Evolutionary conservation across 2,888 invertebrate genomes (phyloP).

Genomic region (Cotesia congregata): DNA sequence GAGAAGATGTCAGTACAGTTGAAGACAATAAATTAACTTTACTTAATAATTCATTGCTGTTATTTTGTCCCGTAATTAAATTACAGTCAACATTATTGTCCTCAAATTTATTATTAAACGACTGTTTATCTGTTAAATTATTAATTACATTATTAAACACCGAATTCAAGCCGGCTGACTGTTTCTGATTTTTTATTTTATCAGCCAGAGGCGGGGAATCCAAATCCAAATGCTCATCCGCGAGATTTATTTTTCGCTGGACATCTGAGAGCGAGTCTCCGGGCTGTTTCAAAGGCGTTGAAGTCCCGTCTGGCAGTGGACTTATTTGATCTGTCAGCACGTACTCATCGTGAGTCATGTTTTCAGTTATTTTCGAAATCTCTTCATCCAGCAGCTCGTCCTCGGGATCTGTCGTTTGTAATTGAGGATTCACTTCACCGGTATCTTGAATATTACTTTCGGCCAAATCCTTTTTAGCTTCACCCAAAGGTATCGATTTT

Average conservation of each 20-base stretch:
- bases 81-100: not conserved
- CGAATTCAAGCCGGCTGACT: not conserved
- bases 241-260: constrained; percentile 56
- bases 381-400: constrained; percentile 67
- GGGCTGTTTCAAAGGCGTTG: constrained; percentile 50
- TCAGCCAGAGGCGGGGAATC: constrained; percentile 43
- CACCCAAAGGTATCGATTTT: not conserved
- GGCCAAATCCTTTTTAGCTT: constrained; percentile 19
- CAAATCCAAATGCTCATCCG: constrained; percentile 59
- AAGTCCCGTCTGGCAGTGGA: constrained; percentile 55
- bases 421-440: constrained; percentile 35
- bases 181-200: constrained; percentile 4
- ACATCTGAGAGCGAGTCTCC: constrained; percentile 27
- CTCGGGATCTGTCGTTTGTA: constrained; percentile 57
- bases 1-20: not conserved
- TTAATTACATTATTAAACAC: not conserved
- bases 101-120: not conserved
- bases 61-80: not conserved
- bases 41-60: not conserved
- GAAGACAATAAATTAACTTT: not conserved
- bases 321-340: constrained; percentile 66
- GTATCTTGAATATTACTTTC: not conserved
- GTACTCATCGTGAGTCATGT: constrained; percentile 69
- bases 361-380: constrained; percentile 68
- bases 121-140: not conserved